phyloP scores from a whole-genome alignment of 2,888 invertebrate genomes.

The Lycia hirtaria region DNA sequence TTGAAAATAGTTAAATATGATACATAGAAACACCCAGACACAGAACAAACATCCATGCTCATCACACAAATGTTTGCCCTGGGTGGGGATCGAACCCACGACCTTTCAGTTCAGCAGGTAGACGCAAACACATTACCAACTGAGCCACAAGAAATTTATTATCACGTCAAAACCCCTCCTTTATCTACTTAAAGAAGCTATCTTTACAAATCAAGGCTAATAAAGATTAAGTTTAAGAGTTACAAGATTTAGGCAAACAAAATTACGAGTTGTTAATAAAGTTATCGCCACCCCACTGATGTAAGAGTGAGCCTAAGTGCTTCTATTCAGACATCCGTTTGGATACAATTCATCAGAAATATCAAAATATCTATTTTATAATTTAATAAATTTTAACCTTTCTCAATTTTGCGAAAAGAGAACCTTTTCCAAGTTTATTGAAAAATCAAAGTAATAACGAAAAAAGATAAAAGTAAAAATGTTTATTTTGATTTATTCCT shows the following conservation, averaged over 20 bases:
- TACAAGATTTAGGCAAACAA: slow-evolving; percentile 7
- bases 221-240: slow-evolving; percentile 4
- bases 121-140: too few species aligned
- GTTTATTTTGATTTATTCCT: not conserved
- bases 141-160: not conserved
- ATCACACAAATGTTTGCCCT: too few species aligned
- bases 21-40: too few species aligned
- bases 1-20: too few species aligned
- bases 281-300: slow-evolving; percentile 1
- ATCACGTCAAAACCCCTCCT: not conserved
- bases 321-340: slow-evolving; percentile 16
- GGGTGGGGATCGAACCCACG: too few species aligned
- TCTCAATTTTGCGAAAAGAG: not conserved
- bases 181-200: not conserved
- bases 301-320: slow-evolving; percentile 14
- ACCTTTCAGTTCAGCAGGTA: too few species aligned
- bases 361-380: slow-evolving; percentile 15
- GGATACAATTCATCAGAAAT: slow-evolving; percentile 3
- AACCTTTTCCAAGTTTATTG: not conserved
- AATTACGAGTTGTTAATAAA: slow-evolving; percentile 10
- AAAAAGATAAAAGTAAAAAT: not conserved
- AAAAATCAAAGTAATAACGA: not conserved
- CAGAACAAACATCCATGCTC: too few species aligned
- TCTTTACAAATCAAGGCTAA: not conserved
- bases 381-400: slow-evolving; percentile 7